Evolutionary conservation across 2,888 invertebrate species (phyloP).

Genomic region (Catotricha subobsoleta): DNA sequence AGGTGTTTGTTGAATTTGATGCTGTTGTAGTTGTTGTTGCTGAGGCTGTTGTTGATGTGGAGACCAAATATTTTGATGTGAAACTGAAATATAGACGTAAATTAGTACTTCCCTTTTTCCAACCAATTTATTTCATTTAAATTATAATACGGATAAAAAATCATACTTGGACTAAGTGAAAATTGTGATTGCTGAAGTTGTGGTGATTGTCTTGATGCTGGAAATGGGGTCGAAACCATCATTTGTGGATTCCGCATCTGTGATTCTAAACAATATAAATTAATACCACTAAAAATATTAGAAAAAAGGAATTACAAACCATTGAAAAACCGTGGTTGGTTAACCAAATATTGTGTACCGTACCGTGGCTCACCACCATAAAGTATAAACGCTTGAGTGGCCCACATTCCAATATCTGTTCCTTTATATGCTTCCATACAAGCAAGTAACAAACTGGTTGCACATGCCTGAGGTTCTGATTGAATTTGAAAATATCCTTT

Average conservation of each 20-base stretch:
- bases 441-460: constrained; percentile 69
- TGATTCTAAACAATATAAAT: neutral
- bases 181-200: neutral
- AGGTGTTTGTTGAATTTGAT: neutral
- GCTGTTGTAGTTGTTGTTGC: neutral
- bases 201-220: too few species aligned
- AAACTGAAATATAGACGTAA: too few species aligned
- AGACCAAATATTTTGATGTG: too few species aligned
- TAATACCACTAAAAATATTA: too few species aligned
- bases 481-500: constrained; percentile 73
- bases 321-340: too few species aligned
- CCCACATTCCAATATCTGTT: constrained; percentile 63
- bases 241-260: neutral
- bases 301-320: too few species aligned
- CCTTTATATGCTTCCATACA: constrained; percentile 49
- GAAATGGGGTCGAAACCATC: constrained; percentile 3
- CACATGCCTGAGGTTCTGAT: constrained; percentile 74
- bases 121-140: too few species aligned
- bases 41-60: too few species aligned
- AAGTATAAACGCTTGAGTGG: constrained; percentile 77
- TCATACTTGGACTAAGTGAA: neutral
- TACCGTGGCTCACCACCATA: constrained; percentile 74
- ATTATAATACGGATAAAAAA: too few species aligned
- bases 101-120: too few species aligned
- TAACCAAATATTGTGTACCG: too few species aligned